Percentiles rank a stretch among this genome's conserved stretches.
phyloP scores from a whole-genome alignment of 2,888 invertebrate species.

The Iphiclides podalirius region DNA sequence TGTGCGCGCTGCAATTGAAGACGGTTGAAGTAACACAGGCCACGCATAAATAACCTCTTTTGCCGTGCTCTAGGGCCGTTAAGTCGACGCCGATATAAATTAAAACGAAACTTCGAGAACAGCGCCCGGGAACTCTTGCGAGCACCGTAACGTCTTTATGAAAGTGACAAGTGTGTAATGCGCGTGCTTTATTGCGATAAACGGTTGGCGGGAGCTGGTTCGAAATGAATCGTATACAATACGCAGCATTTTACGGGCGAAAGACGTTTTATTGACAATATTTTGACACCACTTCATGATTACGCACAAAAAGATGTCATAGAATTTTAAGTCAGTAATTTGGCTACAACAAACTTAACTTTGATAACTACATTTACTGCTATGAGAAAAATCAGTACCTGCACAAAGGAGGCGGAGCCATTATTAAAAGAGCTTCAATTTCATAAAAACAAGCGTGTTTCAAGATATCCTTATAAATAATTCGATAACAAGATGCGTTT shows the following conservation, averaged over 20 bases:
- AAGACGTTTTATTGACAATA: not conserved
- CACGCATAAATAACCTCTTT: too few relatives aligned
- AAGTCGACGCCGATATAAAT: constrained; percentile 6
- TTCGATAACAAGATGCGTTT: constrained; percentile 12
- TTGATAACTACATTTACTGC: too few relatives aligned
- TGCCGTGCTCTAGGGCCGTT: not conserved
- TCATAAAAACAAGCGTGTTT: constrained; percentile 7
- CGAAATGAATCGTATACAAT: not conserved
- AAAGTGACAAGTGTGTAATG: constrained; percentile 11
- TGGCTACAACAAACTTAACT: too few relatives aligned
- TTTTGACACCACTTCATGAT: not conserved
- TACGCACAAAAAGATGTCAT: not conserved
- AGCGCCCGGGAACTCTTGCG: constrained; percentile 4
- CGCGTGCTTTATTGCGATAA: not conserved
- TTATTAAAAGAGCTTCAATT: constrained; percentile 9
- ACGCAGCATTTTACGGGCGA: not conserved
- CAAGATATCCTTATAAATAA: constrained; percentile 12
- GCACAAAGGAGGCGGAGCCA: too few relatives aligned
- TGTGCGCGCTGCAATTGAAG: constrained; percentile 29
- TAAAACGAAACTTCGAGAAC: constrained; percentile 4
- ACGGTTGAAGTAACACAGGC: constrained; percentile 17
- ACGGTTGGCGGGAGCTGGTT: not conserved
- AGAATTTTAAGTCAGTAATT: too few relatives aligned
- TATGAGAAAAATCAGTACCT: too few relatives aligned
- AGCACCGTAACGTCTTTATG: constrained; percentile 6